phyloP scores from a whole-genome alignment of 2,113 vertebrate genomes.

The Forbesichthys agassizii region DNA sequence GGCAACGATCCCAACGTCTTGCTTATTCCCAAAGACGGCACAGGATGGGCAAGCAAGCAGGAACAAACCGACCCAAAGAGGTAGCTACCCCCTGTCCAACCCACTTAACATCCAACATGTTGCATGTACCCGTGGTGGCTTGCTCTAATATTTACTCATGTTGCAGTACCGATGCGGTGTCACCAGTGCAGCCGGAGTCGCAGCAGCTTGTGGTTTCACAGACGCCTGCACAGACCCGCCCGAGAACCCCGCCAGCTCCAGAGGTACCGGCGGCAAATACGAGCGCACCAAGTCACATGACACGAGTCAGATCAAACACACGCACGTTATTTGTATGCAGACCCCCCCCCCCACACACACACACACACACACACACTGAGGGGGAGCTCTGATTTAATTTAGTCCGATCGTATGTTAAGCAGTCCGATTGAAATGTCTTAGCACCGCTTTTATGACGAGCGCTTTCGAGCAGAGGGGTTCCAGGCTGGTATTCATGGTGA shows the following conservation, averaged over 20 bases:
- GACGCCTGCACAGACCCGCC: constrained; percentile 87
- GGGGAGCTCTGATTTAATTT: no score
- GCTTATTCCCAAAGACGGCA: constrained; percentile 95
- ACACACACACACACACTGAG: no score
- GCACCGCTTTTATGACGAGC: no score
- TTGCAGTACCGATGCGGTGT: constrained; percentile 90
- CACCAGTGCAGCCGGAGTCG: constrained; percentile 91
- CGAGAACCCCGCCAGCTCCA: constrained; percentile 88
- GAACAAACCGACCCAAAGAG: constrained; percentile 95
- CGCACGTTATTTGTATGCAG: background rate
- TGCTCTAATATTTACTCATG: background rate
- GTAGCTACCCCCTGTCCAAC: constrained; percentile 48
- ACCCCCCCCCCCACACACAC: no score
- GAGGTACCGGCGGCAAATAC: constrained; percentile 75
- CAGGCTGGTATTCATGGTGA: no score
- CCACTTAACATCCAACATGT: background rate
- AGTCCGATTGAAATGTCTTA: no score
- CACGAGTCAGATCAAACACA: background rate
- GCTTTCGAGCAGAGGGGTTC: no score
- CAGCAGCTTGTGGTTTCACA: constrained; percentile 91
- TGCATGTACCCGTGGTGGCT: no score
- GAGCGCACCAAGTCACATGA: background rate
- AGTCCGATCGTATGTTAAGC: no score
- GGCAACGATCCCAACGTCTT: constrained; percentile 96
- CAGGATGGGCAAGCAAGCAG: constrained; percentile 99